Evolutionary conservation across 1,140 invertebrate genomes (phyloP).

Genomic region (Lithobius niger): DNA sequence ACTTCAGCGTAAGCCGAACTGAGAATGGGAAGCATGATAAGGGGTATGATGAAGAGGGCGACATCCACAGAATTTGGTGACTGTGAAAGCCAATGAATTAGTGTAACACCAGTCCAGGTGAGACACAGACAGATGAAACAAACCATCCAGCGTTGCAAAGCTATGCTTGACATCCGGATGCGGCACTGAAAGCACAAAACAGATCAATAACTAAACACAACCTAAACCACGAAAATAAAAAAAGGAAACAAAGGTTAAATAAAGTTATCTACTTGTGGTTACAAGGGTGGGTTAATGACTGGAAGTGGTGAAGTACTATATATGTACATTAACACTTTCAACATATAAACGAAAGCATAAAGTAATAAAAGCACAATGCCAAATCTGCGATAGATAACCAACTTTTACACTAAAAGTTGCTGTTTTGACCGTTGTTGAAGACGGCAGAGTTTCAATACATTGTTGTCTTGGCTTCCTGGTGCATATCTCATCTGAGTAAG

Average conservation of each 20-base stretch:
- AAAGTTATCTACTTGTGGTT: no score
- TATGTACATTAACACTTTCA: no score
- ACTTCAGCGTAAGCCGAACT: conserved; percentile 32
- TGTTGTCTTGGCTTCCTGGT: no score
- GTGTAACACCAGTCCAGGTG: conserved; percentile 27
- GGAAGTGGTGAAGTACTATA: neutral
- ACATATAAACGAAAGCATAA: no score
- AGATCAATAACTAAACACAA: neutral
- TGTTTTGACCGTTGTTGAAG: no score
- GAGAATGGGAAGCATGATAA: conserved; percentile 27
- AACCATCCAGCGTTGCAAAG: conserved; percentile 32
- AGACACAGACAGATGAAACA: conserved; percentile 28
- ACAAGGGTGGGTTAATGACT: neutral
- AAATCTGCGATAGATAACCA: no score
- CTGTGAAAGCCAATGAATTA: conserved; percentile 27
- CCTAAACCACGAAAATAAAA: no score
- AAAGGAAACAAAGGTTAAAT: no score
- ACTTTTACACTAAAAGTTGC: no score
- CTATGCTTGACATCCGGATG: conserved; percentile 26
- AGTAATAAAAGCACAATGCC: no score
- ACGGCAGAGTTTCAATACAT: no score
- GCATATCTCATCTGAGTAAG: no score
- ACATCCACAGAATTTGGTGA: conserved; percentile 25
- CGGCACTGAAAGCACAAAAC: conserved; percentile 26
- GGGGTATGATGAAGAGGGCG: conserved; percentile 28